These are phyloP conservation scores for Lymantria monacha DNA, from an alignment of 2,888 invertebrate genomes.

Conservation along the genomic window DNA sequence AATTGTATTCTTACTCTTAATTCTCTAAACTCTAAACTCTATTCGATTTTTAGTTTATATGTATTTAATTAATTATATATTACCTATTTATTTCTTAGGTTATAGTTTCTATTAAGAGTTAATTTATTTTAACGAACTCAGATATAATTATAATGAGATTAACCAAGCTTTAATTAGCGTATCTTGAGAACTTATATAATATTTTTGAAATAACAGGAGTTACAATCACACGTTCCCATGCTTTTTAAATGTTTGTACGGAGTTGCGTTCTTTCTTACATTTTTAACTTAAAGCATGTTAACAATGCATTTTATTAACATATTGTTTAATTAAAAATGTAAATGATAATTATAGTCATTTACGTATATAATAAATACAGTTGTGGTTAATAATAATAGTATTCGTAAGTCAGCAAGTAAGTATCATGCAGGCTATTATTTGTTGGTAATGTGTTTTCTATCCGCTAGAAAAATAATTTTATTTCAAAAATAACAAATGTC, in stretches of 20 bases:
- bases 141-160: neutral
- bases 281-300: constrained; percentile 25
- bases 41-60: neutral
- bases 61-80: too few species aligned
- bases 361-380: neutral
- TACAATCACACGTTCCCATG: constrained; percentile 26
- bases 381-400: neutral
- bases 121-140: too few species aligned
- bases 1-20: too few species aligned
- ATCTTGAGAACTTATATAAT: constrained; percentile 6
- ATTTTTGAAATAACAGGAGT: constrained; percentile 17
- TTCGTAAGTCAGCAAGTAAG: neutral
- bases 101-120: neutral
- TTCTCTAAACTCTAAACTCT: too few species aligned
- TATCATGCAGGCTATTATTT: too few species aligned
- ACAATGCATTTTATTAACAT: constrained; percentile 34
- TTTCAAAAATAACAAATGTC: too few species aligned
- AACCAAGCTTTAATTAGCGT: neutral
- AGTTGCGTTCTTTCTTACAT: constrained; percentile 23
- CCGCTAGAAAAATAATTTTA: too few species aligned
- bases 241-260: constrained; percentile 20
- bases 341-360: neutral
- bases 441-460: too few species aligned
- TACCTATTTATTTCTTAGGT: too few species aligned
- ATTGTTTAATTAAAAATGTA: constrained; percentile 28